These are phyloP conservation scores for Podarcis cretensis DNA, from an alignment of 2,113 vertebrate species.

Conservation along the genomic window DNA sequence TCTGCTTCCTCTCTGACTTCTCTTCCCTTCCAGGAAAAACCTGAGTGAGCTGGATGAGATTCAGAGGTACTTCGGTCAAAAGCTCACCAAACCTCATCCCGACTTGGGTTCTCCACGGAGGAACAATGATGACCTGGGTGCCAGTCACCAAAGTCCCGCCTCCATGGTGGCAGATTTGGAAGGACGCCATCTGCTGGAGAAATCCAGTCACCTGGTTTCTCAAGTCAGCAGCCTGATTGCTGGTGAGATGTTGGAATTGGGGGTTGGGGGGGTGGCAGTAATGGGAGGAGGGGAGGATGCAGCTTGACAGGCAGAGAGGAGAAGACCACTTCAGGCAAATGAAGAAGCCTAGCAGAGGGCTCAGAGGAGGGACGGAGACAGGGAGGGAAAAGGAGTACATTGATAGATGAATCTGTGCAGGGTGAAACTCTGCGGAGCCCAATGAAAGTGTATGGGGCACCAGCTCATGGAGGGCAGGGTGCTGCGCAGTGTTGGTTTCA, in stretches of 20 bases:
- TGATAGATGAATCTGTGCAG: background rate
- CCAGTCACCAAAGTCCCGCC: background rate
- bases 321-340: background rate
- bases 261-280: too few relatives aligned
- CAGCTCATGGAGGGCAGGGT: background rate
- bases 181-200: conserved; percentile 69
- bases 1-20: background rate
- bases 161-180: conserved; percentile 25
- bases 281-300: background rate
- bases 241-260: conserved; percentile 73
- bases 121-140: conserved; percentile 18
- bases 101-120: conserved; percentile 41
- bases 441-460: background rate
- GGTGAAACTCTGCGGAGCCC: background rate
- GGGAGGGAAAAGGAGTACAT: too few relatives aligned
- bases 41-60: conserved; percentile 93
- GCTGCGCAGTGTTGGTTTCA: background rate
- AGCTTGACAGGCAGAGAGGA: background rate
- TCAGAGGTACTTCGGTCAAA: conserved; percentile 89
- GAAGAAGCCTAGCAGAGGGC: background rate
- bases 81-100: conserved; percentile 82
- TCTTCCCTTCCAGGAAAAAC: conserved; percentile 82
- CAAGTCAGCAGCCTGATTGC: conserved; percentile 84
- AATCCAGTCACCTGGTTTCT: conserved; percentile 82
- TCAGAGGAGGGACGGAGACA: background rate